These are phyloP conservation scores for Aurelia sp. DNA, from an alignment of 30 jellyfish, hydroid and myxozoan genomes.

Conservation along the genomic window DNA sequence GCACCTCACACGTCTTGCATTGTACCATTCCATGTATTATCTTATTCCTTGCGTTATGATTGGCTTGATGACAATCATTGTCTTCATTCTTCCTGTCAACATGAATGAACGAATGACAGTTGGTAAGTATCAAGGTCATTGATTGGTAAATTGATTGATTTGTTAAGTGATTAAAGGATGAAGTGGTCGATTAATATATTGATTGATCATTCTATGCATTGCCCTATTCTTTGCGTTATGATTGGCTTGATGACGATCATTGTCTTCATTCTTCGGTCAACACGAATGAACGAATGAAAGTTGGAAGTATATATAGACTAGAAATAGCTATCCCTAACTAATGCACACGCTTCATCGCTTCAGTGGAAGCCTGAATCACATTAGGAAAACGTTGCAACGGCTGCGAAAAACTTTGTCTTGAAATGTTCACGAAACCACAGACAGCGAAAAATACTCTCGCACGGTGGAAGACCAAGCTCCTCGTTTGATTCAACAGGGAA, in stretches of 20 bases:
- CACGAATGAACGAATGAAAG: constrained; percentile 87
- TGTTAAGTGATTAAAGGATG: too few relatives aligned
- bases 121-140: constrained; percentile 32
- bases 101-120: constrained; percentile 89
- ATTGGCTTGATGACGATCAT: constrained; percentile 78
- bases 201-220: constrained; percentile 68
- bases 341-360: too few relatives aligned
- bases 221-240: constrained; percentile 72
- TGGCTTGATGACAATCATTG: constrained; percentile 78
- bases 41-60: constrained; percentile 80
- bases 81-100: constrained; percentile 76
- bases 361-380: too few relatives aligned
- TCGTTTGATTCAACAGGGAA: too few relatives aligned
- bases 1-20: constrained; percentile 59
- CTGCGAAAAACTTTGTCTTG: too few relatives aligned
- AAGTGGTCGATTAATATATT: too few relatives aligned
- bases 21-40: constrained; percentile 82
- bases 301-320: constrained; percentile 64
- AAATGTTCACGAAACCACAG: too few relatives aligned
- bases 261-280: constrained; percentile 66
- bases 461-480: too few relatives aligned
- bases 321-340: too few relatives aligned
- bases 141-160: too few relatives aligned
- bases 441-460: too few relatives aligned
- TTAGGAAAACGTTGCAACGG: too few relatives aligned